These are phyloP conservation scores for Dendroctonus ponderosae DNA, from an alignment of 1,140 invertebrate species.

Conservation along the genomic window DNA sequence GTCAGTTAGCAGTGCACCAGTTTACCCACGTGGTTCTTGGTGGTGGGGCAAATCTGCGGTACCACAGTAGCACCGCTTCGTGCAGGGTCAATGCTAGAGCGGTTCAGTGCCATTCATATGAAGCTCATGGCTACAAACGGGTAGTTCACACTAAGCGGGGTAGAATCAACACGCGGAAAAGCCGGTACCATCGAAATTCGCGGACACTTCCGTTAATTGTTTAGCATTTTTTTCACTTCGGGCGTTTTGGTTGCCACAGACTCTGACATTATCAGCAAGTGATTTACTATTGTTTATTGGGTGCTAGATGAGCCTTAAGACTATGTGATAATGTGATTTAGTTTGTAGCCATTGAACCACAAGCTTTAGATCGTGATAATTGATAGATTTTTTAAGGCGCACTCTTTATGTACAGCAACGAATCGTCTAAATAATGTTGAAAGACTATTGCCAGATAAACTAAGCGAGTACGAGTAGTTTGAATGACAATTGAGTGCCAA, in stretches of 20 bases:
- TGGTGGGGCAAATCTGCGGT: conserved; percentile 21
- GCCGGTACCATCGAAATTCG: conserved; percentile 3
- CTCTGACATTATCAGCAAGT: too few species aligned
- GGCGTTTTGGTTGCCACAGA: too few species aligned
- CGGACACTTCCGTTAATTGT: too few species aligned
- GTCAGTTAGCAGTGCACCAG: conserved; percentile 32
- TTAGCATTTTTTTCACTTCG: too few species aligned
- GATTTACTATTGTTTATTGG: too few species aligned
- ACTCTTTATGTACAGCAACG: conserved; percentile 6
- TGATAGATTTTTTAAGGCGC: conserved; percentile 2
- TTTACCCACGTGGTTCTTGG: conserved; percentile 30
- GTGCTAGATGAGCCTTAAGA: too few species aligned
- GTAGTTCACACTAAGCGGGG: conserved; percentile 26
- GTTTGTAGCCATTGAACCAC: background rate
- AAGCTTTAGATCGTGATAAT: conserved; percentile 1
- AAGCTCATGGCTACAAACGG: conserved; percentile 33
- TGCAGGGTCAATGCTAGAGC: conserved; percentile 34
- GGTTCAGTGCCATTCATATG: conserved; percentile 35
- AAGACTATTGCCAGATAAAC: too few species aligned
- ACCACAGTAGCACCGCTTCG: conserved; percentile 27
- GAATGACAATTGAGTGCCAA: background rate
- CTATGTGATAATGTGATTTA: background rate
- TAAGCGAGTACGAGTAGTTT: too few species aligned
- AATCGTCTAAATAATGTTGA: too few species aligned
- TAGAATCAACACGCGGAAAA: conserved; percentile 15